Evolutionary conservation across 2,888 invertebrate genomes (phyloP), one percentile per base, ranked within the genome.

Genomic region (Ornithoptera priamus): DNA sequence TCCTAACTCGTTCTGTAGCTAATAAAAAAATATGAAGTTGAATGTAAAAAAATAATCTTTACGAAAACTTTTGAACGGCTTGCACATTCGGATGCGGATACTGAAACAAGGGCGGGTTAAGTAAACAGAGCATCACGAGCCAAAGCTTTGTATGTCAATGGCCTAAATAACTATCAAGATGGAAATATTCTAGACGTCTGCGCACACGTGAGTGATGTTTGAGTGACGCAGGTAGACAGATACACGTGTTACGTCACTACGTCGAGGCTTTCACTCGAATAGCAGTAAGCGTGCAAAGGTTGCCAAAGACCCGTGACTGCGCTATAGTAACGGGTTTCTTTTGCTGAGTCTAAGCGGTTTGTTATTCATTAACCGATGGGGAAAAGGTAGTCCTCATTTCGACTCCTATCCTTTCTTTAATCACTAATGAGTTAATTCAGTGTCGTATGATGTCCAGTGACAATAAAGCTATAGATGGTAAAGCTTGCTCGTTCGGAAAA

Each of bases 121-220:
- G 58, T 64, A 56, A 57, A 58, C 1, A n/a, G 30, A 30, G 30
- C 30, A 64, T 30, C 58, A 6, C 58, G 20, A 22, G 36, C 1
- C 7, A 57, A 20, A 57, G 62, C 20, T 65, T 30, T 61, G 6
- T 65, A 57, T 30, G 24, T 50, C 65, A 66, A 58, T 57, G 66
- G 24, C 62, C 66, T 59, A 66, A 53, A 70, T 66, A 69, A 66
- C 62, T 46, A 69, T 66, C 58, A 70, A 67, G 66, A 67, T 59
- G 66, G 66, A 70, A 67, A 63, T 53, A 67, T 63, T 59, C 66
- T 62, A 59, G 70, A 62, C 70, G 63, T 59, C 53, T 39, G 59
- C 66, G 66, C 66, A 63, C 59, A 63, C 63, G 62, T 59, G 53
- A 67, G 66, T 70, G 66, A 63, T 66, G 63, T 63, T 53, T 70